Evolutionary conservation across 2,888 invertebrate species (phyloP), one percentile per base, ranked within the genome.

Genomic region (Andrena minutula): DNA sequence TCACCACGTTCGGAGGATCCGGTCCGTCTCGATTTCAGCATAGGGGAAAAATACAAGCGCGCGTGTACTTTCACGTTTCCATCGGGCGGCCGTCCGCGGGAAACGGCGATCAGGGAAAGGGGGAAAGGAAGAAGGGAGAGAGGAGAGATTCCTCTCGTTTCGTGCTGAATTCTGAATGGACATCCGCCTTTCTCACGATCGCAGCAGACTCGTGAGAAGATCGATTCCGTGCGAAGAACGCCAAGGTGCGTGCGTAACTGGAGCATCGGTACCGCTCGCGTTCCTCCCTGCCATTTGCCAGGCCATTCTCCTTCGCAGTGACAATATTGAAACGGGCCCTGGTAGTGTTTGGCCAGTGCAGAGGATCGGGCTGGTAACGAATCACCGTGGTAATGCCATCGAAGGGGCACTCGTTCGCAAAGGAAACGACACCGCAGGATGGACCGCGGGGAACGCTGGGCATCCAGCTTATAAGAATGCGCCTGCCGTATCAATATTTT

Each of bases 131-230:
- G 58, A 6, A 28, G 28, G 56, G n/a, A 10, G 69, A 63, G 26
- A 23, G 58, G 51, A 41, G n/a, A 51, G 51, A 68, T 73, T 53
- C 60, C 41, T 71, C 68, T 71, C n/a, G 71, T 75, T 68, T 68
- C 64, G 68, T 69, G 28, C 70, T 74, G 83, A 81, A 84, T 88
- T 82, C 74, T 74, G 75, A 85, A 86, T 89, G 86, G 83, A 86
- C 79, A 84, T 82, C 84, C 78, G 81, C 75, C 83, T 88, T 88
- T 88, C 89, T 87, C 88, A 87, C 86, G 89, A 79, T 79, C 79
- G 72, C 63, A 60, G 74, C 69, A 32, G 76, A 61, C 74, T 69
- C 89, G 89, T 89, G 88, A 85, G 88, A 79, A 88, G 88, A 84
- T 82, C 71, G 75, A 84, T 83, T 72, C 56, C 78, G 79, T 81